A percentile compares a stretch with the other conserved stretches of the same genome.
Conservation (phyloP, 2,888 invertebrate genomes). For the Malacosoma neustria region DNA sequence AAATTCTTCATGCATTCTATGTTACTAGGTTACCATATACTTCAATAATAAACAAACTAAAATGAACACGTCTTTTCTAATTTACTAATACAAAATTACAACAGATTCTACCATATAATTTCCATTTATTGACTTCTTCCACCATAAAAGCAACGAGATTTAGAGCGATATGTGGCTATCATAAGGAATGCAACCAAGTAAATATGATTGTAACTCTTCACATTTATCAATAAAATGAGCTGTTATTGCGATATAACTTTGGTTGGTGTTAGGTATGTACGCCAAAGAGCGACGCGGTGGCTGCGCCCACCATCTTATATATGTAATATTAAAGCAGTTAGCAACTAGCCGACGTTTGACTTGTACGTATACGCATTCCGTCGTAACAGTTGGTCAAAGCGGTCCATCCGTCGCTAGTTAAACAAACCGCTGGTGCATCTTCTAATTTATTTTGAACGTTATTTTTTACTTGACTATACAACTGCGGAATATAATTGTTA, state of each 20-base stretch:
- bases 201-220: background rate
- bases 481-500: background rate
- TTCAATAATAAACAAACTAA: too few relatives aligned
- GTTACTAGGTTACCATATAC: too few relatives aligned
- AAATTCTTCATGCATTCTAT: too few relatives aligned
- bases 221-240: background rate
- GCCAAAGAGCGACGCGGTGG: too few relatives aligned
- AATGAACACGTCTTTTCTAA: too few relatives aligned
- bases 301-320: too few relatives aligned
- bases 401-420: background rate
- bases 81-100: too few relatives aligned
- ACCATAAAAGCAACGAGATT: background rate
- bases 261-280: too few relatives aligned
- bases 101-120: background rate
- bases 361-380: too few relatives aligned
- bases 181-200: background rate
- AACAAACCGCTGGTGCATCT: background rate
- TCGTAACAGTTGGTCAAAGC: too few relatives aligned
- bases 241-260: background rate
- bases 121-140: background rate
- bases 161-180: background rate
- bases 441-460: background rate
- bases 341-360: too few relatives aligned
- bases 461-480: background rate
- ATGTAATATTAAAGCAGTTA: too few relatives aligned